Evolutionary conservation across 2,888 invertebrate genomes (phyloP).

Genomic region (Mythimna impura): DNA sequence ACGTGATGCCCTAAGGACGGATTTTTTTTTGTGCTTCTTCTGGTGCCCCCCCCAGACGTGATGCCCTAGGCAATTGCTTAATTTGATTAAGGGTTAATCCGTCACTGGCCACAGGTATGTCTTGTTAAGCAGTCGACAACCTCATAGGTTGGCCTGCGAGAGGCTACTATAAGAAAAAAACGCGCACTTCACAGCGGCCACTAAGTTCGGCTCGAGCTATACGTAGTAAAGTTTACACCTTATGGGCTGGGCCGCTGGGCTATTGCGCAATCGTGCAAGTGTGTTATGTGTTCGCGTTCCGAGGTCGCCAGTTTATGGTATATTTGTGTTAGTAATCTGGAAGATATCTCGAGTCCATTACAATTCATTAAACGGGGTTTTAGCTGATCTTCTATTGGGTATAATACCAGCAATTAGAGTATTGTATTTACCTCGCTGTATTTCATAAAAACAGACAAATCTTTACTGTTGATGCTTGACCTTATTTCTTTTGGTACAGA

Average conservation of each 20-base stretch:
- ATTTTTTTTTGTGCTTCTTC: no score
- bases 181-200: not conserved
- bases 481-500: not conserved
- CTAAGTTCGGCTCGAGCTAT: not conserved
- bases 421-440: no score
- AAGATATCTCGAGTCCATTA: slow-evolving; percentile 49
- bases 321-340: slow-evolving; percentile 43
- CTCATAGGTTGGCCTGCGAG: no score
- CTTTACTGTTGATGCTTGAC: no score
- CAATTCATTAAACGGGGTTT: slow-evolving; percentile 19
- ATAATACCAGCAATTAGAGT: not conserved
- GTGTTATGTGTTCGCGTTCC: slow-evolving; percentile 48
- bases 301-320: slow-evolving; percentile 55
- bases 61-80: no score
- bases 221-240: slow-evolving; percentile 43
- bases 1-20: no score
- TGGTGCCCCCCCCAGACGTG: no score
- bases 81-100: no score
- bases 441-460: no score
- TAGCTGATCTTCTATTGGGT: not conserved
- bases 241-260: slow-evolving; percentile 53
- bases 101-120: no score
- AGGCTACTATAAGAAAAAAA: not conserved
- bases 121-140: no score
- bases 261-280: slow-evolving; percentile 48